Evolutionary conservation across 2,113 vertebrate species (phyloP).

Genomic region (Prolemur simus): DNA sequence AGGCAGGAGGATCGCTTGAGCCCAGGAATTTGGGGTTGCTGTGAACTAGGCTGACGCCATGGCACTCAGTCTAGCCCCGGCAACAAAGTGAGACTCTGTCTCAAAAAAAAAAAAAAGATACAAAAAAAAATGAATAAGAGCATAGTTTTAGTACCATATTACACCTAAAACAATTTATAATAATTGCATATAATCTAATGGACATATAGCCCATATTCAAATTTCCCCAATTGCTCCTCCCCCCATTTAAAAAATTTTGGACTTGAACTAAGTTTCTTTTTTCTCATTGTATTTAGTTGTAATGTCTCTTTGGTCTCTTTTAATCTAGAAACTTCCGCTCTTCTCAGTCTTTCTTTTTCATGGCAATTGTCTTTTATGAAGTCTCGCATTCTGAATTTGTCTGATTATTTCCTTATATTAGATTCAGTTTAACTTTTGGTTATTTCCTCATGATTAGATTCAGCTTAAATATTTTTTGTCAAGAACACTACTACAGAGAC

Average conservation of each 20-base stretch:
- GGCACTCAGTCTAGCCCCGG: no score
- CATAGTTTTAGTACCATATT: background rate
- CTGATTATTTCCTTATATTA: background rate
- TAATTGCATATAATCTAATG: background rate
- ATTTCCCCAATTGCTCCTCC: background rate
- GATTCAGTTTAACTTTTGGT: background rate
- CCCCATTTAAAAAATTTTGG: background rate
- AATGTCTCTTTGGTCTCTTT: background rate
- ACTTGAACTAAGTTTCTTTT: background rate
- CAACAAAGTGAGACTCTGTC: no score
- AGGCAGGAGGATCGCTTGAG: no score
- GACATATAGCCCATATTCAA: background rate
- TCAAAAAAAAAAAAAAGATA: no score
- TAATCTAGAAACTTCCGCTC: background rate
- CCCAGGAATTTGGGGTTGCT: no score
- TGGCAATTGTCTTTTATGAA: background rate
- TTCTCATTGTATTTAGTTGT: background rate
- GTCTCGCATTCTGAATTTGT: background rate
- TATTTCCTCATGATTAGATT: background rate
- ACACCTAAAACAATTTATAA: background rate
- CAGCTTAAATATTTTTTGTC: background rate
- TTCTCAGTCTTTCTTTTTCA: background rate
- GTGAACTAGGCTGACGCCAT: no score
- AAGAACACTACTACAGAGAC: background rate
- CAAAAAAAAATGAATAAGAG: background rate